Evolutionary conservation across 30 jellyfish, hydroid and myxozoan genomes (phyloP).

Genomic region (Aurelia sp.): DNA sequence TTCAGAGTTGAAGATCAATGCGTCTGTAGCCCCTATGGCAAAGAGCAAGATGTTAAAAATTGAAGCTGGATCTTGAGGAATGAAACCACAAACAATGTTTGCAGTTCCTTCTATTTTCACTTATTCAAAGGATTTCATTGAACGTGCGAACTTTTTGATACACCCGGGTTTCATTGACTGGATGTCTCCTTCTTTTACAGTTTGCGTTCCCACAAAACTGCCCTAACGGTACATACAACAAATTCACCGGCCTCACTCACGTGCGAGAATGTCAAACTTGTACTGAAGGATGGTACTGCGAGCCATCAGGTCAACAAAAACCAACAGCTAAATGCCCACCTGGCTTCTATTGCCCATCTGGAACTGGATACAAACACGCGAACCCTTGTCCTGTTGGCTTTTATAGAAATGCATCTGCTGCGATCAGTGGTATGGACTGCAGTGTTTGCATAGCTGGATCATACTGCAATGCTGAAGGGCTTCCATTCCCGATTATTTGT

Average conservation of each 20-base stretch:
- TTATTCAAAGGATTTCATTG: no score
- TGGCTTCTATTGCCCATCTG: slow-evolving; percentile 95
- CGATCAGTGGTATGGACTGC: slow-evolving; percentile 91
- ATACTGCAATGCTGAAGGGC: slow-evolving; percentile 88
- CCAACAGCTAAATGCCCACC: slow-evolving; percentile 94
- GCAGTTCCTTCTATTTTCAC: no score
- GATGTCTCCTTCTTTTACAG: slow-evolving; percentile 25
- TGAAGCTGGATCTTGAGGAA: no score
- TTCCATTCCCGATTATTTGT: slow-evolving; percentile 84
- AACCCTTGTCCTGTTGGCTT: slow-evolving; percentile 98
- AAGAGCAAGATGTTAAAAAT: no score
- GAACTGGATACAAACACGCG: slow-evolving; percentile 82
- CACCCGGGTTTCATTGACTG: no score
- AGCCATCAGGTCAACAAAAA: slow-evolving; percentile 85
- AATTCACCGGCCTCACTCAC: slow-evolving; percentile 75
- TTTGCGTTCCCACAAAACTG: slow-evolving; percentile 83
- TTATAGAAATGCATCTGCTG: slow-evolving; percentile 96
- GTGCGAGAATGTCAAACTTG: slow-evolving; percentile 87
- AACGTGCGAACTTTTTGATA: no score
- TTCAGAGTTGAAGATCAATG: no score
- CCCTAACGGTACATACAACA: slow-evolving; percentile 96
- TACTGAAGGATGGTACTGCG: slow-evolving; percentile 93
- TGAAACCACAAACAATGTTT: no score
- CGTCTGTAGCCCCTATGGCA: no score
- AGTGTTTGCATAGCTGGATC: slow-evolving; percentile 92